Evolutionary conservation across 1,140 invertebrate genomes (phyloP), one percentile per base, ranked within the genome.

Genomic region (Mycetomoellerius zeteki): DNA sequence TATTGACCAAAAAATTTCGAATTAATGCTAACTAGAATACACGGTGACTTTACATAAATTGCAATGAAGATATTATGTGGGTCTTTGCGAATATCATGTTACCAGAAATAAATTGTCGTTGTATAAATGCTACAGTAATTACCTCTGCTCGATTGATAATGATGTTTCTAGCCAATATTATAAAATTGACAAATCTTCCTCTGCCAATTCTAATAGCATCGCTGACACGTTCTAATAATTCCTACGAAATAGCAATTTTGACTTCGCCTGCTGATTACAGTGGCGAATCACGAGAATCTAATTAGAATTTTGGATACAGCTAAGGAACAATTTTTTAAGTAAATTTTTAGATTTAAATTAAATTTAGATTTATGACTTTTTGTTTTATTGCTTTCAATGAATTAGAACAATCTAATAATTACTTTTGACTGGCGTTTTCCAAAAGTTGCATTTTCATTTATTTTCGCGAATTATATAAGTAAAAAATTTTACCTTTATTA

Each of bases 111-210:
- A 78, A 78, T 14, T 14, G 24, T 64, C 4, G n/a, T 33, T 65
- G 2, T 1, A 47, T 24, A n/a, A 56, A 71, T 67, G 50, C 10
- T 78, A 47, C 7, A 56, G 33, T 84, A 86, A 82, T 95, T 95
- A 95, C 94, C 95, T 95, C 93, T 69, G 91, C 89, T 89, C 81
- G 91, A 77, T 93, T 86, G 75, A 89, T 89, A 87, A 95, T 86
- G 93, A 92, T 92, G 93, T 95, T 95, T 94, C 88, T 93, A 78
- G 92, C 91, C 91, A 95, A 93, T 86, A 90, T 89, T 77, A 92
- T 88, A 64, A 92, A 94, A 95, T 94, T 95, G 75, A 95, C 91
- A 91, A 95, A 94, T 93, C 94, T 92, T 81, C 94, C 94, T 92
- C 92, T 91, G 89, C 91, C 90, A 81, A 95, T 93, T 93, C 94